Conservation (phyloP, 1,140 invertebrate species). For the Drosophila parvula region DNA sequence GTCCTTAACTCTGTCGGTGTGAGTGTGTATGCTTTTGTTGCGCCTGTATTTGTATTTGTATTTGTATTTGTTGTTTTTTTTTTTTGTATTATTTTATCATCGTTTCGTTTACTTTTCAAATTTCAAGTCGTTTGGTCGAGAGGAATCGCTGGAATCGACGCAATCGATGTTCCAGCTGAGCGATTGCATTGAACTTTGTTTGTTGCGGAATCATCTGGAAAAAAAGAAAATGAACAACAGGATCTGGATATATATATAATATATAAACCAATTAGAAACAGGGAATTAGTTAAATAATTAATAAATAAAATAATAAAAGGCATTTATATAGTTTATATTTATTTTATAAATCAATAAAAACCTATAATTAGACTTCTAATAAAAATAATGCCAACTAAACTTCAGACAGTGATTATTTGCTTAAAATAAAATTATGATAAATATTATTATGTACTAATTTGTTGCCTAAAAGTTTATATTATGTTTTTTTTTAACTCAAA, state of each 20-base stretch:
- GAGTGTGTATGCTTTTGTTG: constrained; percentile 9
- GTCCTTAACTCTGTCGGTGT: neutral
- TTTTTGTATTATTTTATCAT: constrained; percentile 72
- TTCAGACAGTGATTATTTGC: neutral
- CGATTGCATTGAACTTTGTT: constrained; percentile 45
- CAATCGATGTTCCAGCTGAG: constrained; percentile 46
- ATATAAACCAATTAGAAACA: neutral
- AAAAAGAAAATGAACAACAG: neutral
- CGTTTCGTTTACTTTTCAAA: constrained; percentile 80
- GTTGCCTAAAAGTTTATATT: neutral
- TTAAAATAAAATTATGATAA: neutral
- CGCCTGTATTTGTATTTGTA: constrained; percentile 16
- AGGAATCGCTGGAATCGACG: constrained; percentile 24
- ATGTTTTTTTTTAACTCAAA: neutral
- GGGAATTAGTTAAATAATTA: neutral
- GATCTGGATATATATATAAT: neutral
- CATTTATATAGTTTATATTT: too few species aligned
- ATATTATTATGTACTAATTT: neutral
- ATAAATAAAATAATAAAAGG: neutral
- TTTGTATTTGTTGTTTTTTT: constrained; percentile 33
- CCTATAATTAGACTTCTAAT: too few species aligned
- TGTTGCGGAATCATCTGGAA: constrained; percentile 19
- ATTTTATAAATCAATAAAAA: too few species aligned
- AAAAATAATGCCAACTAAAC: neutral
- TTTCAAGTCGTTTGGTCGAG: constrained; percentile 67